These are phyloP conservation scores for Laupala kohalensis DNA, from an alignment of 1,140 invertebrate species.

Conservation along the genomic window DNA sequence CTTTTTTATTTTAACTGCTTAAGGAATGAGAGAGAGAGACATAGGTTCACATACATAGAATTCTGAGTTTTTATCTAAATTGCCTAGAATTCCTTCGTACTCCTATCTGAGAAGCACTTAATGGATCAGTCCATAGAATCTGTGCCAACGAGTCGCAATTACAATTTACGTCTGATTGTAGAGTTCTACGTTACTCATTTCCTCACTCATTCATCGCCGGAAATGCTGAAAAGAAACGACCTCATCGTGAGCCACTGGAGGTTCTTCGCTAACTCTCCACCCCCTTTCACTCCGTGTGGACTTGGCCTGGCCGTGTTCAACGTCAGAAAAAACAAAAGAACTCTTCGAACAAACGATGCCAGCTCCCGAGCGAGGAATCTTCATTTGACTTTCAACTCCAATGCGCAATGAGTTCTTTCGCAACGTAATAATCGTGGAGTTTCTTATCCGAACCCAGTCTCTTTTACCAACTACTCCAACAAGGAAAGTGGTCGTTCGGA, in stretches of 20 bases:
- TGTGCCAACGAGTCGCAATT: background rate
- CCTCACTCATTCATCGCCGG: background rate
- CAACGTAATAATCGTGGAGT: background rate
- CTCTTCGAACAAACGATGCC: background rate
- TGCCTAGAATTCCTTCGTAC: no score
- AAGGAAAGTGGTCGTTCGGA: no score
- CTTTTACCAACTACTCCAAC: no score
- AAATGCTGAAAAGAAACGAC: background rate
- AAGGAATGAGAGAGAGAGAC: no score
- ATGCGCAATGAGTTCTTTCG: background rate
- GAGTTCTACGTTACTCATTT: background rate
- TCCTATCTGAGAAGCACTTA: no score
- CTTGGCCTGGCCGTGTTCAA: background rate
- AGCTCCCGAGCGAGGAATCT: background rate
- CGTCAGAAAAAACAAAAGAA: background rate
- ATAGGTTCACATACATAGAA: no score
- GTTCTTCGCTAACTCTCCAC: no score
- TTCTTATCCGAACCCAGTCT: background rate
- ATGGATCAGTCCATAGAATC: background rate
- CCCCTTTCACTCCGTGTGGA: no score
- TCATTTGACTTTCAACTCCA: background rate
- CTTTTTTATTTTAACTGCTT: no score
- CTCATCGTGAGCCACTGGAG: no score
- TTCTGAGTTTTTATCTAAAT: no score
- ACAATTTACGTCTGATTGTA: background rate